A percentile compares a stretch with the other conserved stretches of the same genome.
Conservation (phyloP, 2,888 invertebrate species). For the Eupithecia centaureata region DNA sequence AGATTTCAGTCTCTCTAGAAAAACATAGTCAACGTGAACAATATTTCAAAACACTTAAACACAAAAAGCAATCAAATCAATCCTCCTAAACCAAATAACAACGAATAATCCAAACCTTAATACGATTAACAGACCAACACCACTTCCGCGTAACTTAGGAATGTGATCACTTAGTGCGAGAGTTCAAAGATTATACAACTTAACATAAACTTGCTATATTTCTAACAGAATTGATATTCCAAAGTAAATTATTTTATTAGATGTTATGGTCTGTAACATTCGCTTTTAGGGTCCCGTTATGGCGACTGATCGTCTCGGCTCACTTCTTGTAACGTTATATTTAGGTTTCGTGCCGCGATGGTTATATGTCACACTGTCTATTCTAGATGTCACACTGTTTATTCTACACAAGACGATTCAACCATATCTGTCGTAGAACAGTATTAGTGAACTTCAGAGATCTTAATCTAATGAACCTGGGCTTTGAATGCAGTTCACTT, state of each 20-base stretch:
- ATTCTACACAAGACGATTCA: neutral
- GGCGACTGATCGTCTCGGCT: constrained; percentile 16
- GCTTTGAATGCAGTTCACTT: too few species aligned
- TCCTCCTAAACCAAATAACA: constrained; percentile 25
- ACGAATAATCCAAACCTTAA: constrained; percentile 47
- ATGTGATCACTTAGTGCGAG: constrained; percentile 69
- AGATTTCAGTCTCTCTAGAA: too few species aligned
- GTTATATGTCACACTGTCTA: neutral
- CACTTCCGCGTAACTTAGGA: constrained; percentile 68
- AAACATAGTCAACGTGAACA: too few species aligned
- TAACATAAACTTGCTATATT: constrained; percentile 53
- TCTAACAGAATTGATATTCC: constrained; percentile 52
- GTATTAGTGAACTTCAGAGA: too few species aligned
- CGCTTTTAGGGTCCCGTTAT: constrained; percentile 31
- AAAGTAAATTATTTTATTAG: constrained; percentile 52
- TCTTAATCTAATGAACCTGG: too few species aligned
- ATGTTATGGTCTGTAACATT: constrained; percentile 39
- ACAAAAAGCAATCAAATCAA: constrained; percentile 18
- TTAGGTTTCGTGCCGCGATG: neutral
- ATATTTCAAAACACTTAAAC: neutral
- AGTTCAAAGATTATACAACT: constrained; percentile 62
- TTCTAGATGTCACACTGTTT: neutral
- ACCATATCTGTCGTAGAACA: too few species aligned
- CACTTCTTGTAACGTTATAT: neutral
- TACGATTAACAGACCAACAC: constrained; percentile 67